Percentiles rank a stretch among this genome's conserved stretches.
Conservation (phyloP, 2,888 invertebrate species). For the Tetranychus truncatus region DNA sequence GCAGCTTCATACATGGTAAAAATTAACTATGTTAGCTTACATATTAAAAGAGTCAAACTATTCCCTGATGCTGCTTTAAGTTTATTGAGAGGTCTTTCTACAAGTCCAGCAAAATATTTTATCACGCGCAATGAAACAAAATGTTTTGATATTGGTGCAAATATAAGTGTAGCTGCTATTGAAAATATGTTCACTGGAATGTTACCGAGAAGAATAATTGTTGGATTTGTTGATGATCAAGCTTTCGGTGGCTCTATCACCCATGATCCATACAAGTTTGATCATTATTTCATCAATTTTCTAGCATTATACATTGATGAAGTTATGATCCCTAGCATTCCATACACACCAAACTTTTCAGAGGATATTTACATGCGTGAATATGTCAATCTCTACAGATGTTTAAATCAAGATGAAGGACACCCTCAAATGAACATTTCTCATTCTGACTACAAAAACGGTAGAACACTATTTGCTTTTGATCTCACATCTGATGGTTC, state of each 20-base stretch:
- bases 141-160: background rate
- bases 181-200: background rate
- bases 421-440: background rate
- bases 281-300: background rate
- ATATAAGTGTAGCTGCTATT: background rate
- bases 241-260: background rate
- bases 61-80: background rate
- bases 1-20: background rate
- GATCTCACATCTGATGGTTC: background rate
- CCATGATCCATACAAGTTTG: background rate
- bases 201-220: constrained; percentile 4
- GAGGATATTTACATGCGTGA: background rate
- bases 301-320: background rate
- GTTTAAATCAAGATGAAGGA: background rate
- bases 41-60: background rate
- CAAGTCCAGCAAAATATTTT: background rate
- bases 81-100: background rate
- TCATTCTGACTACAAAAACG: background rate
- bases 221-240: background rate
- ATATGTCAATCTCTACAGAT: background rate
- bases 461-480: background rate
- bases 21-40: background rate
- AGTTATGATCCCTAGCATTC: background rate
- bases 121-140: background rate
- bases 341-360: background rate